Evolutionary conservation across 2,888 invertebrate genomes (phyloP).

Genomic region (Pristionchus exspectatus): DNA sequence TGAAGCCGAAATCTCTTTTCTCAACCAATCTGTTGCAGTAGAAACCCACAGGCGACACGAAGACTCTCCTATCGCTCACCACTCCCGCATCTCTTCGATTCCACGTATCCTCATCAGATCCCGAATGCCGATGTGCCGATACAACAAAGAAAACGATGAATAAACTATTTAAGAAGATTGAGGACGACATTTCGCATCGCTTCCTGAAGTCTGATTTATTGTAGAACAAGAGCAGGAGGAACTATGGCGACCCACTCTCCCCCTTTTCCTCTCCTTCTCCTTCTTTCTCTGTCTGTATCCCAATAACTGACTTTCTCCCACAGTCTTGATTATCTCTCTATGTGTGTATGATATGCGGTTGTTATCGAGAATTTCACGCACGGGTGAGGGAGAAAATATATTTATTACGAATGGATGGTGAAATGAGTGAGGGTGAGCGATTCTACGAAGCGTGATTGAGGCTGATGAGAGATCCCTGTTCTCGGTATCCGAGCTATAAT

Average conservation of each 20-base stretch:
- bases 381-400: conserved; percentile 24
- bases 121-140: neutral
- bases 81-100: neutral
- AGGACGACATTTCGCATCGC: neutral
- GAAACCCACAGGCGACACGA: neutral
- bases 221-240: neutral
- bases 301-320: neutral
- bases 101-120: neutral
- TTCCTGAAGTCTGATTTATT: neutral
- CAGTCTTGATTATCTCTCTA: conserved; percentile 18
- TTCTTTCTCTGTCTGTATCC: neutral
- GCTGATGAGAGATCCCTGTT: neutral
- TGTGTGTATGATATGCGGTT: neutral
- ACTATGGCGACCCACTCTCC: neutral
- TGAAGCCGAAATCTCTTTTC: too few species aligned
- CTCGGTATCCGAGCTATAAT: neutral
- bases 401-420: conserved; percentile 29
- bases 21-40: neutral
- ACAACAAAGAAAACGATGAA: neutral
- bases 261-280: neutral
- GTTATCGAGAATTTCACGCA: conserved; percentile 30
- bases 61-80: neutral
- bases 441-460: conserved; percentile 43
- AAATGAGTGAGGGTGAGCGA: conserved; percentile 1
- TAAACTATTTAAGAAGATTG: neutral